Percentiles rank a stretch among this genome's conserved stretches.
phyloP scores from a whole-genome alignment of 2,113 vertebrate genomes.

The Chlorodrepanis virens region DNA sequence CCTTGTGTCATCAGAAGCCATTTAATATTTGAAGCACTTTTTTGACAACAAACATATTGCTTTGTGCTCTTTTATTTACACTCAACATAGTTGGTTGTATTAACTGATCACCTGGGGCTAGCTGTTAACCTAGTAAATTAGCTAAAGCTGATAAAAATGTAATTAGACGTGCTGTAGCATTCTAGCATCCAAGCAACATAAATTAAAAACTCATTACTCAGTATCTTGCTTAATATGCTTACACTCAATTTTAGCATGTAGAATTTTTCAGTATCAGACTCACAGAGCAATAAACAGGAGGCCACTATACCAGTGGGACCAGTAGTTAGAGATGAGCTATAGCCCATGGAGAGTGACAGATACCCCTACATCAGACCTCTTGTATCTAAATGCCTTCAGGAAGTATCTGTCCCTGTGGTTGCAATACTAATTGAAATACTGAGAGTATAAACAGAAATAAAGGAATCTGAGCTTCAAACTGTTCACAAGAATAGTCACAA shows the following conservation, averaged over 20 bases:
- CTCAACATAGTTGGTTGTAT: not conserved
- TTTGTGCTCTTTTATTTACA: not conserved
- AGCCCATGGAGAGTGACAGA: not conserved
- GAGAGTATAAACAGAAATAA: not conserved
- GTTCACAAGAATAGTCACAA: not conserved
- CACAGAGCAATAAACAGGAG: not conserved
- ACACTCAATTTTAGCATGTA: not conserved
- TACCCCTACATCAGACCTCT: not conserved
- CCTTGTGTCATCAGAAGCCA: not conserved
- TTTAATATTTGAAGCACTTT: not conserved
- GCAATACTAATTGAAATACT: not conserved
- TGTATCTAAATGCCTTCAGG: not conserved
- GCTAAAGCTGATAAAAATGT: not conserved
- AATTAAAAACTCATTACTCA: not conserved
- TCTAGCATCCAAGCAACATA: not conserved
- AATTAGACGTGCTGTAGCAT: not conserved
- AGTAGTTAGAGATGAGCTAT: not conserved
- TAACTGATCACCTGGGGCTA: not conserved
- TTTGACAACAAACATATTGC: not conserved
- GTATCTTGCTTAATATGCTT: not conserved
- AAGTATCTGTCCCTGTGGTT: not conserved
- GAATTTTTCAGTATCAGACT: not conserved
- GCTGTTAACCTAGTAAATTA: not conserved
- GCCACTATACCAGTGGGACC: not conserved
- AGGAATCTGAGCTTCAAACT: not conserved